Percentiles rank a stretch among this genome's conserved stretches.
Evolutionary conservation across 2,113 vertebrate genomes (phyloP).

Genomic region (Gymnarchus niloticus): DNA sequence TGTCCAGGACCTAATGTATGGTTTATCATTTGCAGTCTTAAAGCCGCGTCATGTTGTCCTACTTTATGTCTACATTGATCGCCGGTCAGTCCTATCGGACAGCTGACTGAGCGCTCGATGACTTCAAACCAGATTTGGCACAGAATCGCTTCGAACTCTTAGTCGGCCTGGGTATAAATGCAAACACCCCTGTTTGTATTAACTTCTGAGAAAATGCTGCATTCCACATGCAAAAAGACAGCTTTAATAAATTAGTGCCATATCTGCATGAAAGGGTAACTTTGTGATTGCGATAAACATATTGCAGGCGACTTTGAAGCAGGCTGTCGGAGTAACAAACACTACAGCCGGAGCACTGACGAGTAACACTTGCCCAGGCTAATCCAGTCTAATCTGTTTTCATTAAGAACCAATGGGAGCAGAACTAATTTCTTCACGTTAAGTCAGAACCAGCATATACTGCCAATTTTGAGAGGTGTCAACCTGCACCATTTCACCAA

Average conservation of each 20-base stretch:
- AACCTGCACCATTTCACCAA: background rate
- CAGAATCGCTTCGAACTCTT: background rate
- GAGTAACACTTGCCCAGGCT: conserved; percentile 18
- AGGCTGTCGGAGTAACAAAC: background rate
- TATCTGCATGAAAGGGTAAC: background rate
- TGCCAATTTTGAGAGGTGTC: background rate
- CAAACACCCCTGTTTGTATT: background rate
- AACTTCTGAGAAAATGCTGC: background rate
- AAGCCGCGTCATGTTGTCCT: background rate
- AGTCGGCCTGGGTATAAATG: background rate
- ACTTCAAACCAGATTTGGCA: background rate
- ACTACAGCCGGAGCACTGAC: background rate
- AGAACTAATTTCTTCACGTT: background rate
- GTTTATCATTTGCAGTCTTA: background rate
- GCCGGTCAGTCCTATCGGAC: background rate
- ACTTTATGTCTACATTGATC: background rate
- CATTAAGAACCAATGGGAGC: conserved; percentile 38
- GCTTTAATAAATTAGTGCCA: background rate
- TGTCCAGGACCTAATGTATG: background rate
- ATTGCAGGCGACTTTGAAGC: conserved; percentile 6
- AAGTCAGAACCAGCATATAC: background rate
- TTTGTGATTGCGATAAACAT: background rate
- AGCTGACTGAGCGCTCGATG: background rate
- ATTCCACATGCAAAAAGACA: background rate
- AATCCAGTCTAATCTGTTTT: conserved; percentile 55